phyloP scores from a whole-genome alignment of 35 echinoderm and acorn worm genomes.

The Apostichopus japonicus region DNA sequence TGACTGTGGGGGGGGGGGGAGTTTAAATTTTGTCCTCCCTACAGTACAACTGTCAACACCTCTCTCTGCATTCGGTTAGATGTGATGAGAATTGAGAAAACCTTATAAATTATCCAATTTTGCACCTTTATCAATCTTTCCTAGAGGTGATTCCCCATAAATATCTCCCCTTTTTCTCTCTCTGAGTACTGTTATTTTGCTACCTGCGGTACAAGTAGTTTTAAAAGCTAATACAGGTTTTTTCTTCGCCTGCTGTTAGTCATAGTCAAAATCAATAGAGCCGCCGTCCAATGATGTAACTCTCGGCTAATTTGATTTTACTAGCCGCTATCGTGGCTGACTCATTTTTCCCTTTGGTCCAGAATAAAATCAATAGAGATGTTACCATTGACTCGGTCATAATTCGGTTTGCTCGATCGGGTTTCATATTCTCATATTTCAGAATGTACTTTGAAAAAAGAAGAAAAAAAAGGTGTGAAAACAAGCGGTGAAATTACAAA shows the following conservation, averaged over 20 bases:
- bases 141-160: neutral
- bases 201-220: neutral
- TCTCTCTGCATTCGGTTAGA: too few relatives aligned
- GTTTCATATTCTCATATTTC: slow-evolving; percentile 1
- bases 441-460: neutral
- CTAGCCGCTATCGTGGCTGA: neutral
- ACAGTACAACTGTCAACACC: too few relatives aligned
- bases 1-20: too few relatives aligned
- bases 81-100: neutral
- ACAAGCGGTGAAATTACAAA: slow-evolving; percentile 16
- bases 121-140: neutral
- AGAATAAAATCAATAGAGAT: slow-evolving; percentile 14
- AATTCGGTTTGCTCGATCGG: neutral
- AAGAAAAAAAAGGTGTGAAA: neutral
- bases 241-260: slow-evolving; percentile 1
- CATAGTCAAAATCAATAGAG: slow-evolving; percentile 31
- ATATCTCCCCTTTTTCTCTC: neutral
- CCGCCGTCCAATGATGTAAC: slow-evolving; percentile 35
- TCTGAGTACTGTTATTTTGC: neutral
- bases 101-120: neutral
- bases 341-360: slow-evolving; percentile 27
- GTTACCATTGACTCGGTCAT: slow-evolving; percentile 21
- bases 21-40: too few relatives aligned
- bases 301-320: slow-evolving; percentile 43
- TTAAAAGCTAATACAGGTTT: slow-evolving; percentile 33